Base-by-base conservation (phyloP, 2,797 vertebrate genomes). In the Rhyacichthys aspro region DNA sequence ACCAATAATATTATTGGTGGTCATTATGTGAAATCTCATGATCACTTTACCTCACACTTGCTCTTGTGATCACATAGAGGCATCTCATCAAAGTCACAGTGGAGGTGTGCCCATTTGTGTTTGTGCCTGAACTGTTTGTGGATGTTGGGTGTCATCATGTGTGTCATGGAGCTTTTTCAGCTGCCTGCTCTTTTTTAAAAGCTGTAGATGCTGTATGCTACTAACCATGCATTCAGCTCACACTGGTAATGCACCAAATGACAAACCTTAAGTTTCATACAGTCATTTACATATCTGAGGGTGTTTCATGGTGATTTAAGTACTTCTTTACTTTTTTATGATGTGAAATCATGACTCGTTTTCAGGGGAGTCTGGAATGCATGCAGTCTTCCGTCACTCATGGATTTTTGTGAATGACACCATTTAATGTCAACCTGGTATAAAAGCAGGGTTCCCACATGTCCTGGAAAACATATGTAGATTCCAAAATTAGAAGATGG, bases 361-460 rank as follows among this genome's bases (percentile, higher is more conserved):
- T 52, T 19, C 76, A 85, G 83, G 81, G 85, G 77, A 86, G 77
- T 81, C 54, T 70, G 60, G 70, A 81, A 66, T 88, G 89, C 89
- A 90, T 90, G 89, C 42, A 3, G 52, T 82, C 67, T 76, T 74
- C 57, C 57, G 71, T 85, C 70, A 68, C 48, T 71, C 62, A 70
- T 54, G 56, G 54, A 63, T 79, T 61, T 74, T 67, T 43, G 53
- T 70, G 71, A 75, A 73, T 81, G 66, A 70, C 23, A 28, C 23
- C 23, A 28, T 28, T 28, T 28, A 28, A 5, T 49, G 47, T 49
- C n/a, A 49, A 32, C 33, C 34, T 49, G 34, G 12, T 52, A 34
- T 52, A 34, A 52, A 52, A 37, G 49, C 49, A 37, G 34, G 49
- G 49, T 52, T 52, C 49, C 49, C 49, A 52, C 37, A 11, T 38